phyloP scores from a whole-genome alignment of 2,888 invertebrate species.

The Chydorus sphaericus region DNA sequence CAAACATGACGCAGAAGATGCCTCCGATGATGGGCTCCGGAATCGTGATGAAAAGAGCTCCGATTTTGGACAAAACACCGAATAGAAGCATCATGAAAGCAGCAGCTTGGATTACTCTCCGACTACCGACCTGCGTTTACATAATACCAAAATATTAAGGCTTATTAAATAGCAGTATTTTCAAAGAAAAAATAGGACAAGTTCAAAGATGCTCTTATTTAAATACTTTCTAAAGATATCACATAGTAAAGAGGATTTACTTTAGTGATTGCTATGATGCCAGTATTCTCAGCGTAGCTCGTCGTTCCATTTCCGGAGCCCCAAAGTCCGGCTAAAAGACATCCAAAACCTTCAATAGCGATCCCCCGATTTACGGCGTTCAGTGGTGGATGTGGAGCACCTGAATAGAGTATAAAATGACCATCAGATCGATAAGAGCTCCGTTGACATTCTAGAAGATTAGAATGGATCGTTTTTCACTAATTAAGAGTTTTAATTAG shows the following conservation, averaged over 20 bases:
- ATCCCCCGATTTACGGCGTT: constrained; percentile 79
- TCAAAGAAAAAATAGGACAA: too few relatives aligned
- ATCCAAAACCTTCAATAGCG: constrained; percentile 69
- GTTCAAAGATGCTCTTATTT: too few relatives aligned
- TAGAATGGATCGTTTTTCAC: too few relatives aligned
- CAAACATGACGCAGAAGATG: constrained; percentile 67
- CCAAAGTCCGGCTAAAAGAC: constrained; percentile 66
- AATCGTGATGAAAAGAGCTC: constrained; percentile 63
- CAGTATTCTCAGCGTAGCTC: constrained; percentile 79
- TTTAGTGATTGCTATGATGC: constrained; percentile 73
- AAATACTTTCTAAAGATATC: too few relatives aligned
- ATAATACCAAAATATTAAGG: constrained; percentile 5
- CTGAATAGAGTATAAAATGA: constrained; percentile 29
- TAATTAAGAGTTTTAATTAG: too few relatives aligned
- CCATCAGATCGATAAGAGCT: too few relatives aligned
- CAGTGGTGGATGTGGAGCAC: constrained; percentile 62
- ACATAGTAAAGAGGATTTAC: too few relatives aligned
- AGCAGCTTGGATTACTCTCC: constrained; percentile 62
- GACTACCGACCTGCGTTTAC: constrained; percentile 49
- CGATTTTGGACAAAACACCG: constrained; percentile 58
- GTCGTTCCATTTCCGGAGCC: constrained; percentile 78
- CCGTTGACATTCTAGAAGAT: too few relatives aligned
- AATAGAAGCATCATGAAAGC: constrained; percentile 56
- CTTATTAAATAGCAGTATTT: too few relatives aligned
- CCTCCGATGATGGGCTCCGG: constrained; percentile 68